Conservation (phyloP, 2,797 vertebrate species). For the Bucorvus abyssinicus region DNA sequence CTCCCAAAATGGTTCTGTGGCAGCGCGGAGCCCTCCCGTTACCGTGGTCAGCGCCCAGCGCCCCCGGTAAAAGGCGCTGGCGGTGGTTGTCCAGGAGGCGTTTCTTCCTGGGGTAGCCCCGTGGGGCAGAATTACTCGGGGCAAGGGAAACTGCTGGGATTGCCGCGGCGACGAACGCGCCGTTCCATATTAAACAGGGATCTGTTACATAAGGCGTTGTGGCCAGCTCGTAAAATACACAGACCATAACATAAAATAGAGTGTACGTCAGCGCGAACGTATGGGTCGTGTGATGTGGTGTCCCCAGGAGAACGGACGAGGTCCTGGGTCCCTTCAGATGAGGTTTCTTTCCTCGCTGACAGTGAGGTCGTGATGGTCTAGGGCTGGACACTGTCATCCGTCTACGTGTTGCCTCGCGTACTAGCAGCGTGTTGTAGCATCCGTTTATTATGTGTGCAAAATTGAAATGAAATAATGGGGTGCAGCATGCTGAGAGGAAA, state of each 20-base stretch:
- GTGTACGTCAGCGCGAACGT: constrained; percentile 66
- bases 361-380: background rate
- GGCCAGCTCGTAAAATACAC: constrained; percentile 62
- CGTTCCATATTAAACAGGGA: constrained; percentile 45
- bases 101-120: background rate
- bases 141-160: background rate
- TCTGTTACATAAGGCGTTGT: constrained; percentile 75
- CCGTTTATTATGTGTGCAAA: background rate
- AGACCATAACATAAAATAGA: constrained; percentile 48
- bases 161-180: background rate
- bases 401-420: constrained; percentile 10
- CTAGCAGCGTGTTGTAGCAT: background rate
- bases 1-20: background rate
- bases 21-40: background rate
- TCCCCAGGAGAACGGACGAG: constrained; percentile 3
- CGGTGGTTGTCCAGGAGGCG: background rate
- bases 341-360: constrained; percentile 33
- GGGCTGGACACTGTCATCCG: background rate
- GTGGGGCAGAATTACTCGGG: background rate
- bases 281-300: constrained; percentile 36
- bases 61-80: background rate
- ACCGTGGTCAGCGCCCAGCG: background rate
- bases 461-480: background rate
- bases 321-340: background rate
- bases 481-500: background rate